Evolutionary conservation across 2,888 invertebrate species (phyloP).

Genomic region (Dicyrtomina minuta): DNA sequence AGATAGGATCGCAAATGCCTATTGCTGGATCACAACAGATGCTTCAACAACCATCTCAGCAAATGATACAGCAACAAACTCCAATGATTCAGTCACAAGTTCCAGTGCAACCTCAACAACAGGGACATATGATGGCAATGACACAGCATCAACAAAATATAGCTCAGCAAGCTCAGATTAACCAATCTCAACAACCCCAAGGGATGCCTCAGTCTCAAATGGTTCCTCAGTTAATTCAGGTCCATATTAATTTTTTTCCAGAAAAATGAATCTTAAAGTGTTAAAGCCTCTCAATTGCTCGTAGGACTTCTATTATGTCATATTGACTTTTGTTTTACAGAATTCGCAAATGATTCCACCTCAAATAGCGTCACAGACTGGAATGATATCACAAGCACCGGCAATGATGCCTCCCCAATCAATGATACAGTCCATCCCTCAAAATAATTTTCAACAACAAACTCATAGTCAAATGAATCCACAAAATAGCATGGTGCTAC

Average conservation of each 20-base stretch:
- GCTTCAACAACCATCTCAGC: conserved; percentile 59
- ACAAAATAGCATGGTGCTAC: conserved; percentile 45
- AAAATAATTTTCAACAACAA: conserved; percentile 42
- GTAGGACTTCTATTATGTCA: too few species aligned
- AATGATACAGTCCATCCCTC: conserved; percentile 59
- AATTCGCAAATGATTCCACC: conserved; percentile 15
- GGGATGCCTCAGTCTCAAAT: conserved; percentile 13
- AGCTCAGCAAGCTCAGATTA: background rate
- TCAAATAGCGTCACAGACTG: conserved; percentile 39
- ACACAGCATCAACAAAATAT: conserved; percentile 1
- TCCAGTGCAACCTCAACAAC: conserved; percentile 12
- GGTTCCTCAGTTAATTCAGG: conserved; percentile 16
- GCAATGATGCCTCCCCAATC: conserved; percentile 39
- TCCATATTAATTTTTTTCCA: background rate
- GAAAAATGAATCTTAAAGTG: background rate
- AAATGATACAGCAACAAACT: conserved; percentile 7
- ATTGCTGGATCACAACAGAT: conserved; percentile 61
- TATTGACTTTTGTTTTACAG: background rate
- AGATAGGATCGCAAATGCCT: conserved; percentile 56
- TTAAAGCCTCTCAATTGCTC: too few species aligned
- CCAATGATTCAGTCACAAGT: conserved; percentile 8
- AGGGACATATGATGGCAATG: conserved; percentile 9
- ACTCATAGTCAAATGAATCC: conserved; percentile 42
- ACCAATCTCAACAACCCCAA: background rate
- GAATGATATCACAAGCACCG: conserved; percentile 26